Conservation (phyloP, 1,140 invertebrate genomes). For the Magallana ariakensis region DNA sequence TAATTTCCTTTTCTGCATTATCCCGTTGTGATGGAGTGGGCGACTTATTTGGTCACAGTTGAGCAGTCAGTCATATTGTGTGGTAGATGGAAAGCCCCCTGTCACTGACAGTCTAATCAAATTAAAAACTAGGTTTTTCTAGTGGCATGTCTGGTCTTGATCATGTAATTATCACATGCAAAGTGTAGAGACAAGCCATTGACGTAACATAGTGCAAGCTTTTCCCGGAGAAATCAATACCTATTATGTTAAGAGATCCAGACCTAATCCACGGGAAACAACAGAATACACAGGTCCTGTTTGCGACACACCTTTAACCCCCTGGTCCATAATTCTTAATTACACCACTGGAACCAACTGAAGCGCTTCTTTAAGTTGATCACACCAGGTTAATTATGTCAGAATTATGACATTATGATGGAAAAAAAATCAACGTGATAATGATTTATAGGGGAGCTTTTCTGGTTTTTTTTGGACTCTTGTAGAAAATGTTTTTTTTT, state of each 20-base stretch:
- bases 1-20: neutral
- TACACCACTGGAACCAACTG: neutral
- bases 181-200: slow-evolving; percentile 27
- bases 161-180: slow-evolving; percentile 31
- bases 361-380: neutral
- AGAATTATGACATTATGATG: neutral
- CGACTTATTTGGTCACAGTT: slow-evolving; percentile 30
- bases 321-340: neutral
- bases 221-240: slow-evolving; percentile 1
- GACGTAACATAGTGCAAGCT: slow-evolving; percentile 22
- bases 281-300: neutral
- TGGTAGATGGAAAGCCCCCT: slow-evolving; percentile 14
- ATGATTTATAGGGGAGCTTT: neutral
- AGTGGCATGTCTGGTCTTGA: slow-evolving; percentile 7
- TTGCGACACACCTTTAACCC: slow-evolving; percentile 17
- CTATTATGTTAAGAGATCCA: slow-evolving; percentile 15
- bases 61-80: slow-evolving; percentile 28
- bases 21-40: slow-evolving; percentile 14
- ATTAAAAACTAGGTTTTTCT: slow-evolving; percentile 21
- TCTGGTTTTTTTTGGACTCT: neutral
- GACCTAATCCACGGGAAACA: neutral
- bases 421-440: neutral
- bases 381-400: neutral
- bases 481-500: neutral
- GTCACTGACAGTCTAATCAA: slow-evolving; percentile 31